Conservation (phyloP, 37 sponge, comb jelly and placozoan genomes). For the Geodia barretti region DNA sequence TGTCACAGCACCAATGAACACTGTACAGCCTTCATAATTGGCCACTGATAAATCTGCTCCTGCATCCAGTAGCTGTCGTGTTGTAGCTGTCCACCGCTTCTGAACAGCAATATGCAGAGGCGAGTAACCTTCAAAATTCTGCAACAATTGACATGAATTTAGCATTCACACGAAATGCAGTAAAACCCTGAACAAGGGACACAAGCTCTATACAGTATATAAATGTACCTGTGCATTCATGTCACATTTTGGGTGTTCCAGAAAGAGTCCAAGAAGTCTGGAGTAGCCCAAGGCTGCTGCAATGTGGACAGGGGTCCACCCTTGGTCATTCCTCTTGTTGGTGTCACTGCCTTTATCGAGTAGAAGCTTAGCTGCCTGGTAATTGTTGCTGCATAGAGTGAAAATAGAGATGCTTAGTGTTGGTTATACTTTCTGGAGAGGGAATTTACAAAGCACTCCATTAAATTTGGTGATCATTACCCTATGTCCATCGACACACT, state of each 20-base stretch:
- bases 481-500: no score
- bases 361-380: slow-evolving; percentile 60
- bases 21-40: slow-evolving; percentile 46
- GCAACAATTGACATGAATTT: no score
- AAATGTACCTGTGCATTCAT: slow-evolving; percentile 41
- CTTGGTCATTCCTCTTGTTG: slow-evolving; percentile 49
- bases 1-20: slow-evolving; percentile 43
- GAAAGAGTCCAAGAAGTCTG: slow-evolving; percentile 21
- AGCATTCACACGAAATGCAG: no score
- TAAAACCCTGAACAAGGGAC: no score
- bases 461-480: no score
- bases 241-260: slow-evolving; percentile 2
- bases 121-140: slow-evolving; percentile 69
- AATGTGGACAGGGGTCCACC: slow-evolving; percentile 36
- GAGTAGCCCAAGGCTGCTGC: slow-evolving; percentile 46
- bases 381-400: slow-evolving; percentile 36
- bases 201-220: no score
- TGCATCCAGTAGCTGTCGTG: slow-evolving; percentile 45
- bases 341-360: slow-evolving; percentile 60
- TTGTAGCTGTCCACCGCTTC: slow-evolving; percentile 9
- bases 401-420: no score
- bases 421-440: no score
- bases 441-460: no score
- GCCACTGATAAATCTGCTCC: slow-evolving; percentile 47
- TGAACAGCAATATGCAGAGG: slow-evolving; percentile 61